Conservation (phyloP, 2,797 vertebrate genomes). For the Alectoris magna region DNA sequence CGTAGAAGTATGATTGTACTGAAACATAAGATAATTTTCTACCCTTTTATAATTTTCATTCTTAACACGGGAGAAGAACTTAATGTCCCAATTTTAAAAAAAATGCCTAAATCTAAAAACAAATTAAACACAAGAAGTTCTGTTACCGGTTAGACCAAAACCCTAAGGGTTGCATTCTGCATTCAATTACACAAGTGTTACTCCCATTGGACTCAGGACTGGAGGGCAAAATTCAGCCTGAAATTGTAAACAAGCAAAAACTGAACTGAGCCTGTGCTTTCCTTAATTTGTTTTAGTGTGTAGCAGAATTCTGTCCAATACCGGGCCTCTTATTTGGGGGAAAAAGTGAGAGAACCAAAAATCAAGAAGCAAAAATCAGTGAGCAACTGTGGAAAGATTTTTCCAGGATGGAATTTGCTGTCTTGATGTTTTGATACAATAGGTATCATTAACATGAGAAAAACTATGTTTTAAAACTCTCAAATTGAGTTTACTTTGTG, state of each 20-base stretch:
- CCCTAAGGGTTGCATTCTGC: conserved; percentile 62
- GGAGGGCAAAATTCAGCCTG: conserved; percentile 70
- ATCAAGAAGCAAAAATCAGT: neutral
- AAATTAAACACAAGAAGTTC: conserved; percentile 67
- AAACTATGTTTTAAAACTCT: neutral
- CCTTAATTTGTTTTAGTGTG: conserved; percentile 19
- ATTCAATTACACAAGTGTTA: conserved; percentile 70
- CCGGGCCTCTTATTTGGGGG: conserved; percentile 28
- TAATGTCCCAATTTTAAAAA: conserved; percentile 55
- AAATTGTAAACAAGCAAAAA: conserved; percentile 69
- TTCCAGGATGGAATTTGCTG: neutral
- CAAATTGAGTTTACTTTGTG: neutral
- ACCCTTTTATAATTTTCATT: conserved; percentile 6
- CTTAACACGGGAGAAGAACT: conserved; percentile 34
- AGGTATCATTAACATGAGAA: neutral
- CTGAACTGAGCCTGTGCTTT: conserved; percentile 41
- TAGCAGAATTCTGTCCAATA: neutral
- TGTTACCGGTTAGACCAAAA: conserved; percentile 52
- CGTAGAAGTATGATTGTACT: neutral
- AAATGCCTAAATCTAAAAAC: conserved; percentile 52
- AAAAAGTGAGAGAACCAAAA: conserved; percentile 8
- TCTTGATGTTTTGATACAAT: neutral
- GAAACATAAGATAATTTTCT: conserved; percentile 38
- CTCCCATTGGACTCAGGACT: conserved; percentile 51
- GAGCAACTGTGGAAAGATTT: neutral